Base-by-base conservation (phyloP, 2,797 vertebrate genomes). In the Helarctos malayanus region DNA sequence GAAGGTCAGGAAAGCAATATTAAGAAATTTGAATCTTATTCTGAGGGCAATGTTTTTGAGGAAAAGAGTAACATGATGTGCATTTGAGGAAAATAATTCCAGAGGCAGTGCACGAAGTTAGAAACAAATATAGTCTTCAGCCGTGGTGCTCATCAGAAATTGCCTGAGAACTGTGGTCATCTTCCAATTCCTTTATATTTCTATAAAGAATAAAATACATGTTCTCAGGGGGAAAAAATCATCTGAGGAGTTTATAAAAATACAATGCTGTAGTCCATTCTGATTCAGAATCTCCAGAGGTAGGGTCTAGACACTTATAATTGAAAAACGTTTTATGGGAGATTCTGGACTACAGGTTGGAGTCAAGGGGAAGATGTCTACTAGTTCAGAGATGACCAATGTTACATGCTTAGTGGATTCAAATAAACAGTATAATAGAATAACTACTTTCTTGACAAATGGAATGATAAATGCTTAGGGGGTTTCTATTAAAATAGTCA, bases 361-460 rank as follows among this genome's bases (percentile, higher is more conserved):
- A 94, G 57, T 59, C 68, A 86, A 82, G 12, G 29, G 76, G 15
- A 15, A 59, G n/a, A 80, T 57, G 23, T 59, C 41, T 61, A 68
- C 65, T 68, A 91, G n/a, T 69, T 95, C 54, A 89, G 93, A 88
- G 49, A 93, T 71, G 13, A 57, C n/a, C 79, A 94, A 86, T 81
- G 69, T 93, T 89, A 89, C 29, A 73, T 54, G n/a, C n/a, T 35
- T 82, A 96, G 41, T 80, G 47, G 52, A 83, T 61, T 89, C 71
- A 95, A 97, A 88, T 84, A 94, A 78, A 78, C 35, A 94, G 19
- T 54, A 85, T 27, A 91, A 65, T 78, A 82, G 92, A 79, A 78
- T 80, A 95, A 91, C 25, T 79, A 89, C 94, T 89, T 87, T 94
- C 87, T 88, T 54, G 29, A 92, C 79, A 96, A 93, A 61, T 81